phyloP scores from a whole-genome alignment of 64 coral and sea anemone species.

The Pocillopora verrucosa region DNA sequence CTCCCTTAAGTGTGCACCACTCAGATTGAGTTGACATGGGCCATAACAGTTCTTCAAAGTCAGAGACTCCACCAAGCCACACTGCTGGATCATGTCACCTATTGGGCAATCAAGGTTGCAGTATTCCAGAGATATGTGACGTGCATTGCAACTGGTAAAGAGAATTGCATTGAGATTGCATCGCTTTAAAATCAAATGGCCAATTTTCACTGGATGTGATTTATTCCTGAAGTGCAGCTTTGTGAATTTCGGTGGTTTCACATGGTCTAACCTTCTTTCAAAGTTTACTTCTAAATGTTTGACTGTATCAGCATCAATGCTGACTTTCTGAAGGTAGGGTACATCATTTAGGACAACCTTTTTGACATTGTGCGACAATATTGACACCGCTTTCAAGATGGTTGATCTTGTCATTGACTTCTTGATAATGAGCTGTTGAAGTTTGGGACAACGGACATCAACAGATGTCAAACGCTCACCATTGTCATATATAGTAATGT shows the following conservation, averaged over 20 bases:
- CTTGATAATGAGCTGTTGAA: conserved; percentile 56
- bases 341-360: conserved; percentile 70
- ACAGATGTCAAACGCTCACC: conserved; percentile 60
- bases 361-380: conserved; percentile 37
- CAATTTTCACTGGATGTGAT: conserved; percentile 21
- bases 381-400: conserved; percentile 62
- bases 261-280: conserved; percentile 75
- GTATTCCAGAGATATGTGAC: conserved; percentile 59
- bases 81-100: conserved; percentile 48
- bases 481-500: conserved; percentile 79
- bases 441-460: conserved; percentile 84
- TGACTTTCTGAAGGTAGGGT: conserved; percentile 71
- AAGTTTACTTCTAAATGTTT: conserved; percentile 71
- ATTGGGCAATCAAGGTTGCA: conserved; percentile 75
- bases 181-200: conserved; percentile 58
- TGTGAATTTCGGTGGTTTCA: conserved; percentile 84
- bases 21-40: conserved; percentile 63
- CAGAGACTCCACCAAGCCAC: conserved; percentile 46
- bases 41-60: conserved; percentile 76
- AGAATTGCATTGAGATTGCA: conserved; percentile 67
- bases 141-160: conserved; percentile 43
- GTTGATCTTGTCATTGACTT: conserved; percentile 65
- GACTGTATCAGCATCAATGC: conserved; percentile 53
- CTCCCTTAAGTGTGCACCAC: conserved; percentile 53
- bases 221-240: conserved; percentile 55